A percentile compares a stretch with the other conserved stretches of the same genome.
These are phyloP conservation scores for Brachymystax lenok DNA, from an alignment of 2,797 vertebrate genomes.

Conservation along the genomic window DNA sequence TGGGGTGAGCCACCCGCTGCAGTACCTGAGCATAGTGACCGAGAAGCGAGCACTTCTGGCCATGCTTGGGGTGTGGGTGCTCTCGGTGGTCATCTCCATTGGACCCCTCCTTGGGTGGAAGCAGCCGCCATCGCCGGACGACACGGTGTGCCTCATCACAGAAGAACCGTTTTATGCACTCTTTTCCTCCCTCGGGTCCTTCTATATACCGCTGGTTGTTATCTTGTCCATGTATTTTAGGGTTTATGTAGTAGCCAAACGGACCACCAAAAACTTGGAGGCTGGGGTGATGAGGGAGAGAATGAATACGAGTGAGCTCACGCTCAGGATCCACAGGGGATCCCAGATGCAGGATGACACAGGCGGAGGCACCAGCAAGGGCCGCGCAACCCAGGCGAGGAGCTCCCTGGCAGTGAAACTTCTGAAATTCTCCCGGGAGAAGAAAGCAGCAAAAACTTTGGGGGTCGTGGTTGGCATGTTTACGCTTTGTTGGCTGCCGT, in stretches of 20 bases:
- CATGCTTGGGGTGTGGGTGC: slow-evolving; percentile 89
- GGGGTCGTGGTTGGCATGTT: slow-evolving; percentile 96
- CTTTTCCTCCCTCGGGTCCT: slow-evolving; percentile 95
- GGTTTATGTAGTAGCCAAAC: slow-evolving; percentile 94
- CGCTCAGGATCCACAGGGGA: slow-evolving; percentile 92
- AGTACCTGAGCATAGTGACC: slow-evolving; percentile 92
- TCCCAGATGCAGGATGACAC: slow-evolving; percentile 81
- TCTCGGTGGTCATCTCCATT: slow-evolving; percentile 93
- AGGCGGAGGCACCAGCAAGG: slow-evolving; percentile 64
- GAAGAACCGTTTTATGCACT: slow-evolving; percentile 96
- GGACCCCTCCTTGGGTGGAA: slow-evolving; percentile 97
- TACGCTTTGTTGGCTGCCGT: slow-evolving; percentile 92
- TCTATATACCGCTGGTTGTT: slow-evolving; percentile 93
- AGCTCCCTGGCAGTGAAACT: slow-evolving; percentile 92
- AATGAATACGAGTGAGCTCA: slow-evolving; percentile 92
- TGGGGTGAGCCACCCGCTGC: slow-evolving; percentile 92
- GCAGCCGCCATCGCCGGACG: slow-evolving; percentile 90
- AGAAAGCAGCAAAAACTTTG: slow-evolving; percentile 93
- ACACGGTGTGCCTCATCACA: slow-evolving; percentile 89
- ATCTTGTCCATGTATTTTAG: slow-evolving; percentile 96
- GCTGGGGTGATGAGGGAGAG: slow-evolving; percentile 95
- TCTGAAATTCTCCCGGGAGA: slow-evolving; percentile 93
- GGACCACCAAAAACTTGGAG: slow-evolving; percentile 95
- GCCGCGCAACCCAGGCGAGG: slow-evolving; percentile 82
- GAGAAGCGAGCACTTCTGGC: slow-evolving; percentile 88